Percentiles rank a stretch among this genome's conserved stretches.
phyloP scores from a whole-genome alignment of 2,113 vertebrate genomes.

The Psilopogon haemacephalus region DNA sequence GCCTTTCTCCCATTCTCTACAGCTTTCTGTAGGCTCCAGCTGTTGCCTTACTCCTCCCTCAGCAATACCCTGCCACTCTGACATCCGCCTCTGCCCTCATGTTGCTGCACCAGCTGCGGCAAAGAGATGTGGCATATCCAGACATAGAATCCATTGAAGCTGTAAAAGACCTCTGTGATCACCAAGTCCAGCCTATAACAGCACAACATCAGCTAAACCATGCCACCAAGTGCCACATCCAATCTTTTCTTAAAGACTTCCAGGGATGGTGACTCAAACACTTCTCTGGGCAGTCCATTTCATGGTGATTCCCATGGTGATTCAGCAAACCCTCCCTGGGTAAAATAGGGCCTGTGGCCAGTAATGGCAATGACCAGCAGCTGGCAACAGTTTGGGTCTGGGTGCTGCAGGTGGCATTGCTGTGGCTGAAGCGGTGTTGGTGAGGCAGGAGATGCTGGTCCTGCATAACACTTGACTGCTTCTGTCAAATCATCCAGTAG shows the following conservation, averaged over 20 bases:
- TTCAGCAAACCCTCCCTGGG: constrained; percentile 32
- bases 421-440: background rate
- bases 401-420: background rate
- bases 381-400: background rate
- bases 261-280: no score
- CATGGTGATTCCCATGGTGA: background rate
- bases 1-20: background rate
- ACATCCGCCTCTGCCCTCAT: constrained; percentile 4
- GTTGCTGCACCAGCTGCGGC: background rate
- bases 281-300: no score
- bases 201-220: no score
- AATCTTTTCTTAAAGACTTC: no score
- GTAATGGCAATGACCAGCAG: constrained; percentile 15
- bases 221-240: no score
- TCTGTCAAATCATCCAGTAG: background rate
- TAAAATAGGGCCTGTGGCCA: constrained; percentile 1
- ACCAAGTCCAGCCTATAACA: no score
- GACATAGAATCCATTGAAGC: background rate
- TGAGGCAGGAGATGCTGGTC: background rate
- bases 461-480: background rate
- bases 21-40: constrained; percentile 27
- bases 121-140: background rate
- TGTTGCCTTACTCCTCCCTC: constrained; percentile 6
- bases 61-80: background rate
- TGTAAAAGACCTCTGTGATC: no score